A percentile compares a stretch with the other conserved stretches of the same genome.
phyloP scores from a whole-genome alignment of 2,113 vertebrate genomes.

The Rhea pennata region DNA sequence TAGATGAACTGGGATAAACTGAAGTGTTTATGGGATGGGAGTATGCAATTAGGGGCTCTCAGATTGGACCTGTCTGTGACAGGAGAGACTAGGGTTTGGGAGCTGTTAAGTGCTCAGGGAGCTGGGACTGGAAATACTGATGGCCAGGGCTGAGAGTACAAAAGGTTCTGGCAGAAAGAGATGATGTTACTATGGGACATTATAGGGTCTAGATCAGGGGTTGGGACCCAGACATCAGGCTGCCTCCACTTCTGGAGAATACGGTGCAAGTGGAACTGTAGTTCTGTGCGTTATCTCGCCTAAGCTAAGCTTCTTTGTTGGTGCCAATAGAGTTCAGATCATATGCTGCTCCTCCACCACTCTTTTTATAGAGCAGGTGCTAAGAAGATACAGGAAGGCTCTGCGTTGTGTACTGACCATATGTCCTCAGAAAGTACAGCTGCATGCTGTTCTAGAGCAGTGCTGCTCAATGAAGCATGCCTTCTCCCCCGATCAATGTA shows the following conservation, averaged over 20 bases:
- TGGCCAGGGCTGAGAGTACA: not conserved
- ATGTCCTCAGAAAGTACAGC: not conserved
- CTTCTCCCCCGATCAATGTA: not conserved
- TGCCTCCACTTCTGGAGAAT: not conserved
- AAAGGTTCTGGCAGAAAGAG: not conserved
- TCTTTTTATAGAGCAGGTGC: not conserved
- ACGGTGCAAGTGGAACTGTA: not conserved
- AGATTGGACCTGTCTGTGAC: no score
- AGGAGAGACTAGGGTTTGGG: no score
- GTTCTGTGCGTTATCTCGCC: not conserved
- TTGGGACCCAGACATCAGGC: fast-evolving
- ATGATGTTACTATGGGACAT: not conserved
- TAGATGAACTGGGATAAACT: no score
- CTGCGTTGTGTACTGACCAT: not conserved
- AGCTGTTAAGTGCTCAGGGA: no score
- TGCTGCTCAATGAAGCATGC: not conserved
- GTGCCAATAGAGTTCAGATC: not conserved
- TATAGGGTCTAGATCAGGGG: not conserved
- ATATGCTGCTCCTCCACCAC: not conserved
- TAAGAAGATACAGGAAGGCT: not conserved
- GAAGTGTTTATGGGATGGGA: no score
- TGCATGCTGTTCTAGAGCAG: not conserved
- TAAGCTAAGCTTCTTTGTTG: not conserved
- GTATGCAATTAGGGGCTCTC: no score
- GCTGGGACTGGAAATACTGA: fast-evolving